Evolutionary conservation across 2,797 vertebrate genomes (phyloP).

Genomic region (Dendrocincla tyrannina): DNA sequence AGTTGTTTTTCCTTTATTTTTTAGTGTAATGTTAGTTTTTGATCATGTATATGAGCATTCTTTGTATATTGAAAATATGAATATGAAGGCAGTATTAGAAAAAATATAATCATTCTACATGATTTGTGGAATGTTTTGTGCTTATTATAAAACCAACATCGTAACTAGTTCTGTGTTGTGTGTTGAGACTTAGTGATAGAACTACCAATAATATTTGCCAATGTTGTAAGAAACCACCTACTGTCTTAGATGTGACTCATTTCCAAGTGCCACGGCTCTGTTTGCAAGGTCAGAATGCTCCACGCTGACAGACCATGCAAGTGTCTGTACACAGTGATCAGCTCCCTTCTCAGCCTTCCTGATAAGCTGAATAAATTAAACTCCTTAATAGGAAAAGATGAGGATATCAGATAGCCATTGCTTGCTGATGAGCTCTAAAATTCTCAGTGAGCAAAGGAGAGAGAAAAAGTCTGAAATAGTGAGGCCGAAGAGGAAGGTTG

Average conservation of each 20-base stretch:
- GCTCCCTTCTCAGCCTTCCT: not conserved
- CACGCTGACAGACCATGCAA: not conserved
- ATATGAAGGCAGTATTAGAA: not conserved
- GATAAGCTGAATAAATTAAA: slow-evolving; percentile 17
- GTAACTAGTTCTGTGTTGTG: not conserved
- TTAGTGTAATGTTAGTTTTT: not conserved
- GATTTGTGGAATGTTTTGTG: not conserved
- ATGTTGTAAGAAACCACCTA: not conserved
- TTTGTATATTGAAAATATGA: not conserved
- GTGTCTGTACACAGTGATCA: not conserved
- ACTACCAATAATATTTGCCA: not conserved
- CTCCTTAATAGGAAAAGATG: not conserved
- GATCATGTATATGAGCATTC: not conserved
- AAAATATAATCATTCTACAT: not conserved
- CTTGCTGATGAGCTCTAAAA: not conserved
- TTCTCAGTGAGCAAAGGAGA: not conserved
- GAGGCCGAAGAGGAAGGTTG: not conserved
- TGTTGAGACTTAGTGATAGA: not conserved
- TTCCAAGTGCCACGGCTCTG: not conserved
- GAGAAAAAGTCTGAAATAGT: not conserved
- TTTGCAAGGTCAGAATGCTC: not conserved
- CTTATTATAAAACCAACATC: not conserved
- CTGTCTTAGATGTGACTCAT: not conserved
- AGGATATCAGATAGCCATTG: not conserved
- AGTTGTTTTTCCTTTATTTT: not conserved